These are phyloP conservation scores for Leptodactylus fuscus DNA, from an alignment of 2,113 vertebrate species.

Conservation along the genomic window DNA sequence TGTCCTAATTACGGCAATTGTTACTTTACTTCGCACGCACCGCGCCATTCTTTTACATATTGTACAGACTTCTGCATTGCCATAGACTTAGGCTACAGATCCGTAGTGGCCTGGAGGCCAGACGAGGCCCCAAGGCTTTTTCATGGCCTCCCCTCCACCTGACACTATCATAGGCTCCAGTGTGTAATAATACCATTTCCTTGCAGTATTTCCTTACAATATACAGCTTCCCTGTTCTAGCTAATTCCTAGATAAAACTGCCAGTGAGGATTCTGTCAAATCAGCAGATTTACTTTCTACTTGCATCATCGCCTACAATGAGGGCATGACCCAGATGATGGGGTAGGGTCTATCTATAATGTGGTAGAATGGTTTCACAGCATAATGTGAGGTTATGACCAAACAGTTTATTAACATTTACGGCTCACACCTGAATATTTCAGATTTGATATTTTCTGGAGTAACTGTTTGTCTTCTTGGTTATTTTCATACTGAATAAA, in stretches of 20 bases:
- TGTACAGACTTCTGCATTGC: background rate
- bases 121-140: conserved; percentile 15
- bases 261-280: background rate
- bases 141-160: background rate
- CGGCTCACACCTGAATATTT: background rate
- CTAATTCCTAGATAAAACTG: background rate
- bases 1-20: background rate
- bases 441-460: background rate
- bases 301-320: background rate
- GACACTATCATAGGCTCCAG: background rate
- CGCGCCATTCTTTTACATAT: background rate
- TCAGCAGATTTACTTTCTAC: background rate
- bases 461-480: background rate
- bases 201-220: background rate
- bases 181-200: background rate
- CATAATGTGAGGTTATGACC: background rate
- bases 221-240: background rate
- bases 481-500: conserved; percentile 1
- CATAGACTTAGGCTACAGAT: background rate
- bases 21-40: background rate
- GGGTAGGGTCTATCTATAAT: background rate
- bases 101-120: background rate
- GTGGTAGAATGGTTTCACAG: background rate
- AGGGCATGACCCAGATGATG: background rate
- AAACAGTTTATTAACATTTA: background rate